Evolutionary conservation across 2,888 invertebrate genomes (phyloP).

Genomic region (Nymphalis urticae): DNA sequence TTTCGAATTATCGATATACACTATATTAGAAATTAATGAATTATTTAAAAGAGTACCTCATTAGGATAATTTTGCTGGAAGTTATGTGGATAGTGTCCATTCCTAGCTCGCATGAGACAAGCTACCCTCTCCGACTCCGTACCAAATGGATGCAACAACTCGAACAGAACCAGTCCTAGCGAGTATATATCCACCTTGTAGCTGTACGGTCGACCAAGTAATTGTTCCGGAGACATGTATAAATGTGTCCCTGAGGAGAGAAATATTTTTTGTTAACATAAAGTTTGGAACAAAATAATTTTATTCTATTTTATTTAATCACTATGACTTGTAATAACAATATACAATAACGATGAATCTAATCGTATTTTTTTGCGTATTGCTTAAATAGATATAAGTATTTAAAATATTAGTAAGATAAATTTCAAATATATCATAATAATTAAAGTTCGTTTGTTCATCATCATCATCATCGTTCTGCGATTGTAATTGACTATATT

Average conservation of each 20-base stretch:
- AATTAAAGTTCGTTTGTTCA: no score
- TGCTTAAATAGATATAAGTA: no score
- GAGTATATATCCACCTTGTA: slow-evolving; percentile 98
- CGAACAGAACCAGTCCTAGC: slow-evolving; percentile 95
- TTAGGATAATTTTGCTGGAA: slow-evolving; percentile 84
- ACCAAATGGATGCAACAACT: slow-evolving; percentile 92
- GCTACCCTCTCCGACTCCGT: slow-evolving; percentile 94
- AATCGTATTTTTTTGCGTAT: no score
- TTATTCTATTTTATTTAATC: no score
- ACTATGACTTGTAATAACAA: no score
- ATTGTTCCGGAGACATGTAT: slow-evolving; percentile 99
- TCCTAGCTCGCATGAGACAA: slow-evolving; percentile 84
- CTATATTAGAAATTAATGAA: no score
- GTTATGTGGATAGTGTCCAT: slow-evolving; percentile 84
- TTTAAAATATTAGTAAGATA: no score
- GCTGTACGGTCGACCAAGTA: slow-evolving; percentile 87
- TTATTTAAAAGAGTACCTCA: slow-evolving; percentile 80
- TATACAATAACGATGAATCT: no score
- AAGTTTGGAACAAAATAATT: neutral
- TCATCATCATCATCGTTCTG: neutral
- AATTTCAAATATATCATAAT: no score
- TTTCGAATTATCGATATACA: no score
- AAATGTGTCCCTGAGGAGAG: slow-evolving; percentile 88
- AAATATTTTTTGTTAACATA: slow-evolving; percentile 6
- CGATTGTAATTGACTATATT: neutral